Evolutionary conservation across 2,113 vertebrate genomes (phyloP).

Genomic region (Neoarius graeffei): DNA sequence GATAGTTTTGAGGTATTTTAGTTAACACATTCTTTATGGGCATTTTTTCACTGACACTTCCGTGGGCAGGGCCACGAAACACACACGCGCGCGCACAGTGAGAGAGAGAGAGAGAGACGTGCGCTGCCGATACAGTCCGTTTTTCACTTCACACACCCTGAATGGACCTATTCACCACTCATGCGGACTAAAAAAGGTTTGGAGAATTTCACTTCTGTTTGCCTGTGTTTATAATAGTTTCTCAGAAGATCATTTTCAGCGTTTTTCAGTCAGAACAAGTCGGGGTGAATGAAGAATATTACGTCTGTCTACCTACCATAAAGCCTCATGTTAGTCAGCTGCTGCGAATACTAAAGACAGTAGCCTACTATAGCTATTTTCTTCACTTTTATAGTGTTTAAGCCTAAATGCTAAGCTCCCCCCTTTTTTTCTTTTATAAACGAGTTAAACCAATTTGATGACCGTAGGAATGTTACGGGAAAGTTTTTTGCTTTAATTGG

Average conservation of each 20-base stretch:
- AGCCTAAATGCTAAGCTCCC: not conserved
- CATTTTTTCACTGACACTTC: not conserved
- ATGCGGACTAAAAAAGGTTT: not conserved
- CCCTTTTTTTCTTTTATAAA: not conserved
- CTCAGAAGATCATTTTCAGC: not conserved
- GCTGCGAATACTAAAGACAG: not conserved
- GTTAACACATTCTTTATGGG: too few species aligned
- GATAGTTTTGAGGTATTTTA: not conserved
- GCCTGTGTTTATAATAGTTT: not conserved
- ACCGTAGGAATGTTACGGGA: not conserved
- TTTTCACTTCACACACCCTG: not conserved
- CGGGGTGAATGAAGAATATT: not conserved
- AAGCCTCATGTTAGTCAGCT: not conserved
- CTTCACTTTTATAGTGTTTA: not conserved
- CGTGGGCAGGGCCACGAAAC: slow-evolving; percentile 4
- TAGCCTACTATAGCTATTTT: not conserved
- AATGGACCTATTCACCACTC: not conserved
- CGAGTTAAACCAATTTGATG: not conserved
- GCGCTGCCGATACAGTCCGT: not conserved
- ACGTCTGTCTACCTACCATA: not conserved
- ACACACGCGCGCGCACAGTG: not conserved
- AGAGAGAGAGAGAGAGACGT: too few species aligned
- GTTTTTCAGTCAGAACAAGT: not conserved
- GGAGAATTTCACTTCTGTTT: not conserved
- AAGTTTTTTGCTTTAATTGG: not conserved